Conservation (phyloP, 1,140 invertebrate genomes). For the Drosophila chauvacae region DNA sequence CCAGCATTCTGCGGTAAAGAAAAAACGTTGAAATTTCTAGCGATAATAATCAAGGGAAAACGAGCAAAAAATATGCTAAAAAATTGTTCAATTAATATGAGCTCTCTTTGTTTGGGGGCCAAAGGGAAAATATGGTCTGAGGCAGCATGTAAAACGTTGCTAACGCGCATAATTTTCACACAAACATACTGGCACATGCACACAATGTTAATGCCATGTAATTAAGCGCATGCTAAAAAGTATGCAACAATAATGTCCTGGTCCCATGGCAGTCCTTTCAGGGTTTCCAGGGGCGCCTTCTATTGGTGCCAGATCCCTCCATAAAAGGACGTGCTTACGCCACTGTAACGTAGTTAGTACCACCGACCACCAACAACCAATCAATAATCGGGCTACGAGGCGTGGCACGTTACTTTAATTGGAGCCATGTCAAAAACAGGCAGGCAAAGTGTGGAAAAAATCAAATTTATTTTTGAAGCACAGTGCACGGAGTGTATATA, state of each 20-base stretch:
- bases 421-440: slow-evolving; percentile 67
- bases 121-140: background rate
- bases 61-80: slow-evolving; percentile 61
- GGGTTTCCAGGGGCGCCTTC: background rate
- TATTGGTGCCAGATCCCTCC: background rate
- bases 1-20: slow-evolving; percentile 26
- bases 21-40: slow-evolving; percentile 43
- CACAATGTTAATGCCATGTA: slow-evolving; percentile 66
- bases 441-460: slow-evolving; percentile 46
- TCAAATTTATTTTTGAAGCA: slow-evolving; percentile 40
- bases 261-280: slow-evolving; percentile 6
- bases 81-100: slow-evolving; percentile 80
- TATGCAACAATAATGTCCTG: slow-evolving; percentile 70
- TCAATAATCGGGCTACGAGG: slow-evolving; percentile 64
- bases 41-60: slow-evolving; percentile 70
- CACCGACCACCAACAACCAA: slow-evolving; percentile 44
- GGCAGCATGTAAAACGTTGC: slow-evolving; percentile 55
- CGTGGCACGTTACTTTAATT: slow-evolving; percentile 65
- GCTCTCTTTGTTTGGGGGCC: slow-evolving; percentile 30
- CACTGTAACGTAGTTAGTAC: slow-evolving; percentile 29
- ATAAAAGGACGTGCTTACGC: background rate
- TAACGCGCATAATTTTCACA: slow-evolving; percentile 71
- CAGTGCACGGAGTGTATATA: background rate
- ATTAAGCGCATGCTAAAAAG: slow-evolving; percentile 80
- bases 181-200: slow-evolving; percentile 46